Base-by-base conservation (phyloP, 2,797 vertebrate genomes). In the Euthynnus affinis region DNA sequence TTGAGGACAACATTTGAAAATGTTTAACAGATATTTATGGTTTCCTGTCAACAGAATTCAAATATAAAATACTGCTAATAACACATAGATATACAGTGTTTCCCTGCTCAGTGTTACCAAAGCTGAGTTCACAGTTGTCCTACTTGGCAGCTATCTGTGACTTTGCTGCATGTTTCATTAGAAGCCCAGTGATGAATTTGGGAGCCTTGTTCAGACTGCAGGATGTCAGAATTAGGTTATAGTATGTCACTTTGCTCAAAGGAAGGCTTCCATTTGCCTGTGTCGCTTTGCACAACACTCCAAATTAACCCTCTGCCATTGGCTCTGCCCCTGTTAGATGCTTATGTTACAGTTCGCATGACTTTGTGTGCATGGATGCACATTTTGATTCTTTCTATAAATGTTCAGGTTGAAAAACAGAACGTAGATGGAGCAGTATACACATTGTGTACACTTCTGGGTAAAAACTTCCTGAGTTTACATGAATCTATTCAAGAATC, bases 121-220 rank as follows among this genome's bases (percentile, higher is more conserved):
- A 76, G 72, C 46, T 23, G 44, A 48, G 29, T 27, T 75, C 46
- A 53, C 22, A n/a, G 62, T n/a, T 15, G 34, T 56, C 37, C 49
- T 56, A 69, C 67, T 86, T 80, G 68, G 73, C 90, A 88, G 46
- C 65, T 37, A 48, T 29, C 73, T 87, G 91, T 80, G 76, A 89
- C 49, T 82, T 81, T 18, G 63, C 78, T 18, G 34, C 20, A 0
- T 13, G 37, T 86, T 90, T 93, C 89, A 95, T 95, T 95, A 94
- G 92, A 78, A 52, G 65, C 74, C 10, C 12, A 37, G 77, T 81
- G 91, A 75, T 85, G 88, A 91, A 93, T 89, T 65, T 90, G 34
- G 83, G 65, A 46, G 61, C 25, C 25, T 13, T 14, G 78, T 64
- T 89, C 82, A 60, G 81, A 75, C 77, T 60, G 57, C 13, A 40